A percentile compares a stretch with the other conserved stretches of the same genome.
Conservation (phyloP, 2,888 invertebrate genomes). For the Trachelus stipa region DNA sequence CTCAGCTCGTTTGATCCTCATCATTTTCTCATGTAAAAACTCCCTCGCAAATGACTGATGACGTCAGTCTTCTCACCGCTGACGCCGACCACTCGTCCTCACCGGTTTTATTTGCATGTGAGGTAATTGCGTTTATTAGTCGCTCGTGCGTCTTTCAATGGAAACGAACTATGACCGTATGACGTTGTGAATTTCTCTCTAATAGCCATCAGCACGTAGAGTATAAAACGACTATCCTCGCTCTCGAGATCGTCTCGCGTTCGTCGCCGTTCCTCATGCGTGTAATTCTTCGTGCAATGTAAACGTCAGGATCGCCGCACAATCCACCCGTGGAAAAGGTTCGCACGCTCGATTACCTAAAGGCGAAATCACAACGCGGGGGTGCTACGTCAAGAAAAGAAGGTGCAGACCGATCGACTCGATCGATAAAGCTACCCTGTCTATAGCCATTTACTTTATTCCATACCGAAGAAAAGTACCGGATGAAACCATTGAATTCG, state of each 20-base stretch:
- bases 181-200: background rate
- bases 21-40: constrained; percentile 28
- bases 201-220: background rate
- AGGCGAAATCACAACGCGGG: background rate
- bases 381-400: background rate
- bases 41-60: constrained; percentile 19
- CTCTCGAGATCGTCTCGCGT: constrained; percentile 21
- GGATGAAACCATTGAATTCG: background rate
- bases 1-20: constrained; percentile 2
- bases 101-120: constrained; percentile 47
- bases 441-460: background rate
- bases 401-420: background rate
- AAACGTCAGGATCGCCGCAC: background rate
- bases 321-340: background rate
- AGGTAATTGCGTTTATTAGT: constrained; percentile 50
- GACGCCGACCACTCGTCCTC: constrained; percentile 37
- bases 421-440: background rate
- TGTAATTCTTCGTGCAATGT: constrained; percentile 21
- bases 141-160: constrained; percentile 37
- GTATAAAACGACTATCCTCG: background rate
- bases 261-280: constrained; percentile 31
- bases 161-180: constrained; percentile 24
- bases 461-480: background rate
- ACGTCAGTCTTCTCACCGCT: constrained; percentile 44
- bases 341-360: background rate